phyloP scores from a whole-genome alignment of 2,888 invertebrate species.

The Microchrysa polita region DNA sequence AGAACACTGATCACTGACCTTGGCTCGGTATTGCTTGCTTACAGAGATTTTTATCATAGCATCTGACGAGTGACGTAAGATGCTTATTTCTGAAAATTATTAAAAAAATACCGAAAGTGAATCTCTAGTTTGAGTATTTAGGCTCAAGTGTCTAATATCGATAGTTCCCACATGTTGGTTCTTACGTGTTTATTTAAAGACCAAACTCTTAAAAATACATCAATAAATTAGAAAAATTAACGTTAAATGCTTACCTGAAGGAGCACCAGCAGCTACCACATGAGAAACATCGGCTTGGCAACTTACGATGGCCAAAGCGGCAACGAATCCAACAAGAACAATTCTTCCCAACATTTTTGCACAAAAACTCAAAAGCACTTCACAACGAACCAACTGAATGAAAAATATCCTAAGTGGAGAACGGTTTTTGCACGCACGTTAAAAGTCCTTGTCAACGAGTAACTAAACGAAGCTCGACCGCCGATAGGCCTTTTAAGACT shows the following conservation, averaged over 20 bases:
- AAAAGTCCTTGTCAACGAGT: conserved; percentile 46
- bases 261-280: background rate
- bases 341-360: conserved; percentile 5
- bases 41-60: background rate
- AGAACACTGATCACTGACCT: background rate
- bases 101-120: too few relatives aligned
- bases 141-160: too few relatives aligned
- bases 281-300: conserved; percentile 9
- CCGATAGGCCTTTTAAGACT: conserved; percentile 33
- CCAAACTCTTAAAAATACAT: too few relatives aligned
- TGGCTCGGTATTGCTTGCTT: conserved; percentile 19
- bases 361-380: background rate
- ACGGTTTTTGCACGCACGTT: background rate
- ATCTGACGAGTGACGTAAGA: background rate
- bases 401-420: background rate
- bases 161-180: background rate
- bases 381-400: background rate
- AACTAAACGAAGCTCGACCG: conserved; percentile 47
- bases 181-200: too few relatives aligned
- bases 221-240: too few relatives aligned
- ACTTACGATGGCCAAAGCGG: conserved; percentile 2
- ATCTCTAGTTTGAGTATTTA: too few relatives aligned
- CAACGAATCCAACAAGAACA: background rate
- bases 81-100: background rate
- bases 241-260: background rate